Base-by-base conservation (phyloP, 2,888 invertebrate species). In the Xestia xanthographa region DNA sequence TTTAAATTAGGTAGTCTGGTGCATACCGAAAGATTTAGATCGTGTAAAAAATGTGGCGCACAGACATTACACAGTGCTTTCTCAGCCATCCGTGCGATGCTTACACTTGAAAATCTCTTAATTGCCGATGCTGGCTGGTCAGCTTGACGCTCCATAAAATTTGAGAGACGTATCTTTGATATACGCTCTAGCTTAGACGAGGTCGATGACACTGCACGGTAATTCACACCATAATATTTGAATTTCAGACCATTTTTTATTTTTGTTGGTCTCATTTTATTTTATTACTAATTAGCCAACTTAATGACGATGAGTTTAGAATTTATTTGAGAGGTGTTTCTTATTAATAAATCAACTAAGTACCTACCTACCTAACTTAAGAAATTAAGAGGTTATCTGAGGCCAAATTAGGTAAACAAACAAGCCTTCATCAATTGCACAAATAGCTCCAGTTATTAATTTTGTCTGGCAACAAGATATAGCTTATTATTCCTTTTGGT, bases 141-240 rank as follows among this genome's bases (percentile, higher is more conserved):
- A 89, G 90, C 94, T 95, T 95, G 94, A 94, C 95, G 96, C 92
- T 95, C 94, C 94, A 95, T 96, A 95, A 96, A 95, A 93, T 94
- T 94, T 93, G 83, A 93, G 83, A 93, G 91, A 93, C 92, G 92
- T 92, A 92, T 90, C 91, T 91, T 92, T 90, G 90, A 91, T 89
- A 92, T 92, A 92, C 92, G 91, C 92, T 93, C 92, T 93, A 92
- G 90, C 89, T 84, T 87, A 78, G 88, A 78, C 78, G 90, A 89
- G 95, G 93, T 95, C 95, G 83, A 88, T 92, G 95, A 94, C 95
- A 76, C 71, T 26, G 62, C 62, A 41, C 79, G 66, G 84, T 84
- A 87, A 87, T 81, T 86, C 86, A 83, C 84, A 86, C 77, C 76
- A 67, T 70, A 88, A 67, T 70, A 88, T 86, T 86, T 86, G 76